Evolutionary conservation across 1,140 invertebrate genomes (phyloP), one percentile per base, ranked within the genome.

Genomic region (Drosophila navojoa): DNA sequence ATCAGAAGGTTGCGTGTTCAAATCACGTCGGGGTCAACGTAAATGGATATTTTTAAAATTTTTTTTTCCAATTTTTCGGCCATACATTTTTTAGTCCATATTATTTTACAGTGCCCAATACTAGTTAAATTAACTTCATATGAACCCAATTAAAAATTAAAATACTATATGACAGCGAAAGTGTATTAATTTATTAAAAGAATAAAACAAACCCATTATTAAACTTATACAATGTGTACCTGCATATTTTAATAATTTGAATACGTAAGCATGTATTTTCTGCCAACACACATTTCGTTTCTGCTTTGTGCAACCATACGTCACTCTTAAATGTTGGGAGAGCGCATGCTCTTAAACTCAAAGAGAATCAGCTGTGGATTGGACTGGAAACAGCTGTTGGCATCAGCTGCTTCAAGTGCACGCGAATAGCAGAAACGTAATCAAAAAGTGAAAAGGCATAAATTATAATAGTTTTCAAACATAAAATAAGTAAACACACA

Each of bases 1-100:
- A 98, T 97, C 97, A 97, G 96, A 98, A 98, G 97, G 97, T 97
- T 98, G 97, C 96, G 97, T 97, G 97, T 98, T 98, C 97, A 96
- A 98, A 97, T 98, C 97, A 97, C 97, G 96, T 97, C 96, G 96
- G 96, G 96, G 96, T 97, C 97, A 96, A 55, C 11, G n/a, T n/a
- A n/a, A n/a, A n/a, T n/a, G n/a, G 15, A 7, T 29, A 10, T 6
- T 27, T 15, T 15, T 10, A 4, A 5, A 10, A 9, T 15, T 4
- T 55, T 11, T 44, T 29, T 5, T 5, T 29, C 5, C 27, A 29
- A 5, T 29, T 29, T 5, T 29, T 3, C 0, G 3, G 2, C 1
- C 19, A 22, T 22, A 22, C 3, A 22, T 22, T 22, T 22, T 22
- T 22, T 22, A 22, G 3, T 22, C 19, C 19, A 22, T 22, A 22